Evolutionary conservation across 1,140 invertebrate genomes (phyloP), one percentile per base, ranked within the genome.

Genomic region (Pentalonia nigronervosa): DNA sequence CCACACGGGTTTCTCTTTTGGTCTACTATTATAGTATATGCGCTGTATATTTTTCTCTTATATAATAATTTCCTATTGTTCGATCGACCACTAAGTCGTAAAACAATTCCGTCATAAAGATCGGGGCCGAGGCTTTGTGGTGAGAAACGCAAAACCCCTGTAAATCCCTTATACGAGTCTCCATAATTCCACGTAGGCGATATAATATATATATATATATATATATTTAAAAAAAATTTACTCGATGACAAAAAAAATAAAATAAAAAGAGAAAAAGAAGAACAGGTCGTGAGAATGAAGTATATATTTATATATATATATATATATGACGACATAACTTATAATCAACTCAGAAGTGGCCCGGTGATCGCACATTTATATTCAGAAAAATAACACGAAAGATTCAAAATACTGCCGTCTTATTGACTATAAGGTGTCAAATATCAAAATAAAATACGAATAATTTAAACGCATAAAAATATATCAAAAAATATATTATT

Each of bases 101-200:
- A 91, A 91, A 81, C 67, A 91, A 76, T 91, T 47, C 67, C 36
- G 41, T 91, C 60, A 81, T 67, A 76, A 91, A 76, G 56, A 76
- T 76, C 30, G 90, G 90, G 25, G 17, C 30, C 34, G 30, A 56
- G 60, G 67, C 17, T 91, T 67, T 48, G 60, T 14, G 56, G 25
- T 36, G 17, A 60, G 34, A 47, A 45, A 67, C 41, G 20, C 14
- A 23, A 48, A 91, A 91, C 6, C 36, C 41, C 45, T 47, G 30
- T 81, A 91, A 91, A 91, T 91, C 90, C 41, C n/a, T n/a, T 81
- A 50, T 47, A 81, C 36, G 3, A 30, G 60, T 47, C 41, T 34
- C 60, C 48, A 81, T 81, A 90, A 90, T 81, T 47, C 56, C 60
- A 30, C n/a, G 53, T 56, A 53, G 87, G 48, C n/a, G 48, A 53